Conservation (phyloP, 1,140 invertebrate species). For the Microplitis mediator region DNA sequence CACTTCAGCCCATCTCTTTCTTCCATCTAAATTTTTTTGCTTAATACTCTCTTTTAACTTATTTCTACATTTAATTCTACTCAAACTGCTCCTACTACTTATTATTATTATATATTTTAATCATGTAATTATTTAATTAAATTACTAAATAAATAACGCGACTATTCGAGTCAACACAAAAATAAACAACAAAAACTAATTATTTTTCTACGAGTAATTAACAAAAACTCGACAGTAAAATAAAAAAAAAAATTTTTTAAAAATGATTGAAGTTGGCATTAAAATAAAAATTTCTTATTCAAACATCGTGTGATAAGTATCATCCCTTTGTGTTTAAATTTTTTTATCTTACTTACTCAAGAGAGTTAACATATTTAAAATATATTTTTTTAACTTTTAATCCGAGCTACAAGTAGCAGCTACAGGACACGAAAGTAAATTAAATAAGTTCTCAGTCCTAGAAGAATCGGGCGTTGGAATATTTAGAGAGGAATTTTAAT, state of each 20-base stretch:
- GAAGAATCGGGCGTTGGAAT: conserved; percentile 30
- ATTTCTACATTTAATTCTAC: background rate
- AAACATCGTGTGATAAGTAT: background rate
- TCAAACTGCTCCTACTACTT: background rate
- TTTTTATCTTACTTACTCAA: background rate
- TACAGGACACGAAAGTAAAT: conserved; percentile 9
- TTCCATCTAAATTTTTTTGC: background rate
- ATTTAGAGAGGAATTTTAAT: conserved; percentile 50
- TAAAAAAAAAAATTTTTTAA: background rate
- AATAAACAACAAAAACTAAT: too few species aligned
- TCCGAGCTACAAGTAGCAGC: background rate
- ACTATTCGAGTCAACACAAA: too few species aligned
- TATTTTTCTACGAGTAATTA: too few species aligned
- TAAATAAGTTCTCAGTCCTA: conserved; percentile 11
- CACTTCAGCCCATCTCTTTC: background rate
- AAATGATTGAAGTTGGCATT: background rate
- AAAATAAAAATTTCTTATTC: background rate
- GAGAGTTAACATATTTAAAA: background rate
- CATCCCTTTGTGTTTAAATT: background rate
- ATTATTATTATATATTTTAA: too few species aligned
- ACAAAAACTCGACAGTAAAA: background rate
- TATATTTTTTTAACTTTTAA: too few species aligned
- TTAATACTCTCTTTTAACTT: too few species aligned
- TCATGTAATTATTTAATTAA: too few species aligned
- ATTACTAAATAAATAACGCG: too few species aligned